A percentile compares a stretch with the other conserved stretches of the same genome.
These are phyloP conservation scores for Platorchestia sp. DNA, from an alignment of 1,140 invertebrate species.

Conservation along the genomic window DNA sequence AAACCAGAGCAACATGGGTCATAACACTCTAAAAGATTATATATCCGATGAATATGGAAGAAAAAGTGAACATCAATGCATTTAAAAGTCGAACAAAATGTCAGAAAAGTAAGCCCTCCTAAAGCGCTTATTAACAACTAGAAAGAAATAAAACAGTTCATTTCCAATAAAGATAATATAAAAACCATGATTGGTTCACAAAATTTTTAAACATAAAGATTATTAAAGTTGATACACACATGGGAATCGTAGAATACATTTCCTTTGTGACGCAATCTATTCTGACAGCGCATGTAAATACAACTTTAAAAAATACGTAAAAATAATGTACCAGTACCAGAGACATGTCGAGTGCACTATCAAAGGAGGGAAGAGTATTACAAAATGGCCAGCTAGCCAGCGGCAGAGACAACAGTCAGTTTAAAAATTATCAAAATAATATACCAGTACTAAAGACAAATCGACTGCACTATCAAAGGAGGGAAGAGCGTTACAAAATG, in stretches of 20 bases:
- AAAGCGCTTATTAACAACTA: not conserved
- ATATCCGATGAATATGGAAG: not conserved
- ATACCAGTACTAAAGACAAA: not conserved
- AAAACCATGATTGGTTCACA: no score
- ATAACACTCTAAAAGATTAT: not conserved
- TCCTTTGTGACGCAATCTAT: no score
- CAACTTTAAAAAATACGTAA: not conserved
- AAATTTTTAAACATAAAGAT: no score
- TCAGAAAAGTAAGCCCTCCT: not conserved
- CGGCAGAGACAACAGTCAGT: not conserved
- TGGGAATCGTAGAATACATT: no score
- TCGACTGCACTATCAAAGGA: not conserved
- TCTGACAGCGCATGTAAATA: not conserved
- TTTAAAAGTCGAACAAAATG: not conserved
- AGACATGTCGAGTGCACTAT: not conserved
- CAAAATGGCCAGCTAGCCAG: not conserved
- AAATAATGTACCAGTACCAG: not conserved
- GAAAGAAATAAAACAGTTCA: no score
- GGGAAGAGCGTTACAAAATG: not conserved
- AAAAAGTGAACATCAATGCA: not conserved
- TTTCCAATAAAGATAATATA: no score
- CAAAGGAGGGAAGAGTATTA: not conserved
- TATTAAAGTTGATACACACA: no score
- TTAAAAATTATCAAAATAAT: not conserved
- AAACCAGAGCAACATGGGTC: not conserved